These are phyloP conservation scores for Melanostoma scalare DNA, from an alignment of 2,888 invertebrate species.

Conservation along the genomic window DNA sequence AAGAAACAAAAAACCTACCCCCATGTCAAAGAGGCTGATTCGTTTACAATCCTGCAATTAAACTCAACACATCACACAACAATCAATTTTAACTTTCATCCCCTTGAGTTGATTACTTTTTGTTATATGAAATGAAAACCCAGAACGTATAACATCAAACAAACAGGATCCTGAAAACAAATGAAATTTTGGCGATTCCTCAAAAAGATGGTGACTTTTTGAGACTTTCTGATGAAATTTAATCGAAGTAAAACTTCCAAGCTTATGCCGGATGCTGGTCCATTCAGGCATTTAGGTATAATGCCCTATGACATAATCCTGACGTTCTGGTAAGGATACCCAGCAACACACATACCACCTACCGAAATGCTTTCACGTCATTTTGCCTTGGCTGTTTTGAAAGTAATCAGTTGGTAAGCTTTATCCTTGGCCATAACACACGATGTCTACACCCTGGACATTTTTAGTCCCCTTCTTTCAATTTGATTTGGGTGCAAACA, in stretches of 20 bases:
- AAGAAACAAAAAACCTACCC: slow-evolving; percentile 36
- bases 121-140: background rate
- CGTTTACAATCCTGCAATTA: slow-evolving; percentile 36
- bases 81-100: slow-evolving; percentile 64
- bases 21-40: slow-evolving; percentile 2
- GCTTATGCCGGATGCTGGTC: slow-evolving; percentile 21
- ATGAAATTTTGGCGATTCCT: slow-evolving; percentile 62
- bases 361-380: background rate
- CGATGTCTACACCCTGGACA: slow-evolving; percentile 34
- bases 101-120: slow-evolving; percentile 39
- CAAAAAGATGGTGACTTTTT: slow-evolving; percentile 53
- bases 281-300: slow-evolving; percentile 24
- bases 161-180: slow-evolving; percentile 27
- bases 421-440: slow-evolving; percentile 43
- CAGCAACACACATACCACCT: slow-evolving; percentile 1
- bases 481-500: slow-evolving; percentile 60
- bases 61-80: slow-evolving; percentile 66
- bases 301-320: slow-evolving; percentile 59
- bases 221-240: slow-evolving; percentile 62
- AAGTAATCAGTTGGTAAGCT: slow-evolving; percentile 68
- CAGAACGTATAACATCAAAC: slow-evolving; percentile 35
- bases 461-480: slow-evolving; percentile 16
- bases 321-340: slow-evolving; percentile 17
- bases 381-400: slow-evolving; percentile 54
- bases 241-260: slow-evolving; percentile 59